Percentiles rank a stretch among this genome's conserved stretches.
phyloP scores from a whole-genome alignment of 1,140 invertebrate genomes.

The Rhizoglyphus robini region DNA sequence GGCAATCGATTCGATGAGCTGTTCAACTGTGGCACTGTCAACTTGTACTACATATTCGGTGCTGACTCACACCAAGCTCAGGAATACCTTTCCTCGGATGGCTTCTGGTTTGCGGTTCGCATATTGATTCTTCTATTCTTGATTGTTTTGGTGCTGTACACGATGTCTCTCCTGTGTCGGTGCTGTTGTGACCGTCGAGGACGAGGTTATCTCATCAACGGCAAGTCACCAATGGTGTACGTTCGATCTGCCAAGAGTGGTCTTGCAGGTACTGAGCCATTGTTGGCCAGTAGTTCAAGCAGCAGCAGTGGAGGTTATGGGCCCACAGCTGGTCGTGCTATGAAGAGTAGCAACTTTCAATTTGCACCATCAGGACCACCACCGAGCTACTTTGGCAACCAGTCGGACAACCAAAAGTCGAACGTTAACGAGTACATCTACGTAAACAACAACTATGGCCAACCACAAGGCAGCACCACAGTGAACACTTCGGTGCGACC shows the following conservation, averaged over 20 bases:
- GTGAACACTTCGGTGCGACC: background rate
- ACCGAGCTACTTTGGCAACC: slow-evolving; percentile 7
- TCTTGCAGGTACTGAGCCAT: background rate
- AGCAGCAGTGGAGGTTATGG: background rate
- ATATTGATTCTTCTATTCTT: background rate
- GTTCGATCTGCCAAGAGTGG: background rate
- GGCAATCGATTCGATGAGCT: slow-evolving; percentile 13
- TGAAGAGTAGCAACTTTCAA: background rate
- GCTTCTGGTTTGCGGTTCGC: slow-evolving; percentile 10
- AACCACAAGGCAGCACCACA: slow-evolving; percentile 16
- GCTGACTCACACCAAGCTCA: background rate
- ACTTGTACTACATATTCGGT: background rate
- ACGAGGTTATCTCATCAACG: background rate
- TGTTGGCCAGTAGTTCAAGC: background rate
- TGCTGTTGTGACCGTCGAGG: slow-evolving; percentile 1
- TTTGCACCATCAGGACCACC: background rate
- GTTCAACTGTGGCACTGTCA: slow-evolving; percentile 2
- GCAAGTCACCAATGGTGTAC: slow-evolving; percentile 7
- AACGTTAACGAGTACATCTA: slow-evolving; percentile 17
- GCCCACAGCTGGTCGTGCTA: background rate
- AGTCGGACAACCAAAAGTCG: slow-evolving; percentile 8
- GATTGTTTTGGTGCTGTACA: slow-evolving; percentile 2
- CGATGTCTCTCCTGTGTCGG: background rate
- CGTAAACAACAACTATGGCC: slow-evolving; percentile 19
- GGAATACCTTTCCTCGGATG: background rate